Evolutionary conservation across 2,888 invertebrate species (phyloP).

Genomic region (Conistra vaccinii): DNA sequence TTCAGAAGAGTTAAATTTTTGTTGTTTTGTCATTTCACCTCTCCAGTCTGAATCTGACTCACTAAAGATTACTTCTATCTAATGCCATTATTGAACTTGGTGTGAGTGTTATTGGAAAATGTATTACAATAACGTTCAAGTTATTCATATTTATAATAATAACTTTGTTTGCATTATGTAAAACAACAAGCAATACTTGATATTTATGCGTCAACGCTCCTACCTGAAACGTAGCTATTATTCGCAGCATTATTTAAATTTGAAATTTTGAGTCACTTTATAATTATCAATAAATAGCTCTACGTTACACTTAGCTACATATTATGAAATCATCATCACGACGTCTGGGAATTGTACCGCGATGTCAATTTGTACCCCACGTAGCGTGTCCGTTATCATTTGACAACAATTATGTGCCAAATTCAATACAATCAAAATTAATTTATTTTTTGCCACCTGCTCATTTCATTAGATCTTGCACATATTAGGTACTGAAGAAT

Average conservation of each 20-base stretch:
- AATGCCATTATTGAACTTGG: conserved; percentile 50
- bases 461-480: neutral
- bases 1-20: conserved; percentile 70
- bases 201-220: conserved; percentile 32
- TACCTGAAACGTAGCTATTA: conserved; percentile 29
- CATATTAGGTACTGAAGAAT: neutral
- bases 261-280: conserved; percentile 21
- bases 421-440: neutral
- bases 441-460: neutral
- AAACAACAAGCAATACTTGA: conserved; percentile 21
- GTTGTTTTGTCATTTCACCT: conserved; percentile 73
- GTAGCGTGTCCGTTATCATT: neutral
- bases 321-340: conserved; percentile 10
- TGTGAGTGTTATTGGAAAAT: conserved; percentile 59
- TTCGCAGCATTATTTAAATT: conserved; percentile 21
- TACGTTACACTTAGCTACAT: conserved; percentile 1
- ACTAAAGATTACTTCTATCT: conserved; percentile 42
- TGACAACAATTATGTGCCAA: neutral
- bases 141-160: conserved; percentile 47
- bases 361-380: neutral
- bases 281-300: conserved; percentile 11
- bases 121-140: conserved; percentile 11
- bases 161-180: conserved; percentile 39
- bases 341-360: neutral
- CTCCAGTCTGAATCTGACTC: conserved; percentile 73